These are phyloP conservation scores for Brenthis ino DNA, from an alignment of 2,888 invertebrate genomes.

Conservation along the genomic window DNA sequence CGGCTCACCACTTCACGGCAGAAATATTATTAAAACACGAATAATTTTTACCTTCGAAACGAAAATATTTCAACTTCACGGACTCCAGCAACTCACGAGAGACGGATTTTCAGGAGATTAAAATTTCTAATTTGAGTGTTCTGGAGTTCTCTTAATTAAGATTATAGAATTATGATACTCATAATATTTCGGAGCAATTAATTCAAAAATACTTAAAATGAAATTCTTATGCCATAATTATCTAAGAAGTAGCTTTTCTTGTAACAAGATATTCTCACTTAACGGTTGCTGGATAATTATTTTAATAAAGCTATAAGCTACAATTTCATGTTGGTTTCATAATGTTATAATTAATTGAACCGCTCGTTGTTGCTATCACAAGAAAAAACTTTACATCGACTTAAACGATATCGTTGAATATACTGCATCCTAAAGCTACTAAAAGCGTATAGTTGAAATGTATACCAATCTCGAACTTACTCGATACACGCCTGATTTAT, in stretches of 20 bases:
- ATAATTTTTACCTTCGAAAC: constrained; percentile 40
- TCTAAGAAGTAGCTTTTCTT: constrained; percentile 55
- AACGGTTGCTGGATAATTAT: constrained; percentile 43
- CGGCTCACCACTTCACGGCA: constrained; percentile 32
- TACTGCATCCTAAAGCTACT: constrained; percentile 49
- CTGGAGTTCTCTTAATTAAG: constrained; percentile 77
- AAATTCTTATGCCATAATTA: constrained; percentile 66
- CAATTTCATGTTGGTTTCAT: constrained; percentile 20
- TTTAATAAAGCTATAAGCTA: constrained; percentile 39
- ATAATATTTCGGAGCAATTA: constrained; percentile 77
- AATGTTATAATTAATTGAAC: constrained; percentile 8
- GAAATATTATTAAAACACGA: constrained; percentile 35
- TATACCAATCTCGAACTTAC: constrained; percentile 78
- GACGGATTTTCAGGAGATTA: constrained; percentile 68
- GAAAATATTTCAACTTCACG: constrained; percentile 56
- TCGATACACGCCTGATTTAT: constrained; percentile 82
- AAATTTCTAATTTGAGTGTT: constrained; percentile 72
- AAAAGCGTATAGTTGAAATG: constrained; percentile 67
- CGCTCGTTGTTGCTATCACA: constrained; percentile 6
- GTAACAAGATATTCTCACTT: constrained; percentile 49
- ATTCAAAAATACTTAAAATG: constrained; percentile 65
- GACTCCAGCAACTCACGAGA: constrained; percentile 51
- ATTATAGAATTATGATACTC: constrained; percentile 79
- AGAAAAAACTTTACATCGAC: constrained; percentile 14
- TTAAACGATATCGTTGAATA: constrained; percentile 45